phyloP scores from a whole-genome alignment of 2,797 vertebrate species.

The Chelon labrosus region DNA sequence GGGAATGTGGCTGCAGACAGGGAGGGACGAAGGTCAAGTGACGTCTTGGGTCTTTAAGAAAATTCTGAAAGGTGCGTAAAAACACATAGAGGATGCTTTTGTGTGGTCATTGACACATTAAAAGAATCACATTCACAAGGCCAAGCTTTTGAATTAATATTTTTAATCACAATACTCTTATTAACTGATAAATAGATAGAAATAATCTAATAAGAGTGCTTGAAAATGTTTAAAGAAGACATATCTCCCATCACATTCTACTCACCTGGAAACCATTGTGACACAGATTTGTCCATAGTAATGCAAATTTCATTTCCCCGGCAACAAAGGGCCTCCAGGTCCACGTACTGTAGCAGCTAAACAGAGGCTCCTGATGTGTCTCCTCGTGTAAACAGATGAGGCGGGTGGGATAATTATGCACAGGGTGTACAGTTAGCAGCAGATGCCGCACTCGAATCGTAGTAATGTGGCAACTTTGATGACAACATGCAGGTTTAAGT shows the following conservation, averaged over 20 bases:
- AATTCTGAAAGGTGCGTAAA: conserved; percentile 14
- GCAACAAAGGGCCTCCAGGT: conserved; percentile 13
- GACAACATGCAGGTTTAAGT: conserved; percentile 27
- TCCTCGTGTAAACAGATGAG: conserved; percentile 37
- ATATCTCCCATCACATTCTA: too few relatives aligned
- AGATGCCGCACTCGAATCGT: conserved; percentile 49
- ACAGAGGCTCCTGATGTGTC: conserved; percentile 10
- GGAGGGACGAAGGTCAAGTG: conserved; percentile 41
- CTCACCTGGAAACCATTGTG: not conserved
- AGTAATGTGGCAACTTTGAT: conserved; percentile 45
- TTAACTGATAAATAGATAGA: not conserved
- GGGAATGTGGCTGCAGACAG: conserved; percentile 3
- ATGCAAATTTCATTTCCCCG: conserved; percentile 19
- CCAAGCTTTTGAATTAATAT: conserved; percentile 16
- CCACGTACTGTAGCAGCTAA: not conserved
- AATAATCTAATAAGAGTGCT: not conserved
- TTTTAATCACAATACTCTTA: not conserved
- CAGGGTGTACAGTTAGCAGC: conserved; percentile 34
- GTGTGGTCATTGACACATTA: not conserved
- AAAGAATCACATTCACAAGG: not conserved
- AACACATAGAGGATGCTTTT: conserved; percentile 6
- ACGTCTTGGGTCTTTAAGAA: conserved; percentile 10
- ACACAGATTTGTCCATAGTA: conserved; percentile 9
- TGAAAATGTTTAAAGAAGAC: not conserved
- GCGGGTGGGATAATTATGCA: conserved; percentile 25